Base-by-base conservation (phyloP, 2,797 vertebrate species). In the Luscinia luscinia region DNA sequence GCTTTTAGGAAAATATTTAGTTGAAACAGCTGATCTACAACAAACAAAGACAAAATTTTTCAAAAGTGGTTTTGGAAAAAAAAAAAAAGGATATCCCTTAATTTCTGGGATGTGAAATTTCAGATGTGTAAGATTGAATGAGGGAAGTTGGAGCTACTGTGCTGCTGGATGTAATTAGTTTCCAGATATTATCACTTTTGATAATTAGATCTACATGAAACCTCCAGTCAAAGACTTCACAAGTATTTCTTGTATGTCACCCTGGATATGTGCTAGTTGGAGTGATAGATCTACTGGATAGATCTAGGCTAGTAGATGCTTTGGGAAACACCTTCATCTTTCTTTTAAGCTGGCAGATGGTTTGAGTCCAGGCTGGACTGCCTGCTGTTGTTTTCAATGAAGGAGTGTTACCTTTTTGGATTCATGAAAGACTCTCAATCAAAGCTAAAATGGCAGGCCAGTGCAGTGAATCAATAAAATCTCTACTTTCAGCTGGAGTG, bases 311-410 rank as follows among this genome's bases (percentile, higher is more conserved):
- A 91, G 79, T 86, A 64, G 94, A 87, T 74, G 91, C 94, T 97
- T 96, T 81, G 96, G 95, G 96, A 97, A 97, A 96, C 94, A 94
- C 94, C 96, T 97, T 97, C 96, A 96, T 98, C 96, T 97, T 96
- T 96, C 97, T 97, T 97, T 96, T 86, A 96, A 96, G 96, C 98
- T 98, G 98, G 98, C 99, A 99, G 99, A 99, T 99, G 99, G 98
- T 98, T 98, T 97, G 98, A 98, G 98, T 98, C 97, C 95, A 77
- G 97, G 97, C 92, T 94, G 93, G 96, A 95, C 97, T 64, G 92
- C 97, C 97, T 97, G 97, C 97, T 98, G 98, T 98, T 98, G 97
- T 97, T 97, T 98, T 98, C 97, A 97, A 34, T 97, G 95, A 96
- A 97, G 91, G 95, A 97, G 96, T 97, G 95, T 96, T 98, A 97